Conservation (phyloP, 2,797 vertebrate species). For the Myotis daubentonii region DNA sequence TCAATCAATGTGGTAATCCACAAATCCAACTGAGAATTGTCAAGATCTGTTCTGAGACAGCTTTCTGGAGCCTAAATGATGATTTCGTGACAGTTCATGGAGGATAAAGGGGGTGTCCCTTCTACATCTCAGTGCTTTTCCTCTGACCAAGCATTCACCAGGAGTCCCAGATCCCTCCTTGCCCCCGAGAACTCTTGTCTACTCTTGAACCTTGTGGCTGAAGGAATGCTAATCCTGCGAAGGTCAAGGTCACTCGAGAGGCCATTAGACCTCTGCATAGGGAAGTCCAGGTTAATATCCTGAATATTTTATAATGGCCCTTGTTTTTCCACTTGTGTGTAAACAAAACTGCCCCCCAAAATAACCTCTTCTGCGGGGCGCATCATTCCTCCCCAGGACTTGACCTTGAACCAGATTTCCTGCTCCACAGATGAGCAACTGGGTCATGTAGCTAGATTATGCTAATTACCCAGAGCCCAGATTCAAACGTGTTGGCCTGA, state of each 20-base stretch:
- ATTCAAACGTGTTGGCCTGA: conserved; percentile 43
- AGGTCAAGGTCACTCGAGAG: not conserved
- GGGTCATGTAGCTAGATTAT: not conserved
- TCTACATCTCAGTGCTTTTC: not conserved
- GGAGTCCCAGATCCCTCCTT: not conserved
- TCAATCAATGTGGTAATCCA: not conserved
- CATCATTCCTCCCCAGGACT: not conserved
- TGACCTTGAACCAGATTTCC: conserved; percentile 50
- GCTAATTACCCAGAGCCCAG: not conserved
- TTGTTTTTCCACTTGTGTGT: not conserved
- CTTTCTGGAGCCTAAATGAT: not conserved
- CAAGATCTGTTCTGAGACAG: not conserved
- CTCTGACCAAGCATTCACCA: not conserved
- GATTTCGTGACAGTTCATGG: not conserved
- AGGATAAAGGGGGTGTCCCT: not conserved
- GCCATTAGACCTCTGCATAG: not conserved
- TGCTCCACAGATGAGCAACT: not conserved
- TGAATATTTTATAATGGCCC: not conserved
- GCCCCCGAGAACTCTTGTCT: not conserved
- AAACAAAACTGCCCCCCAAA: not conserved
- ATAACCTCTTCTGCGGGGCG: not conserved
- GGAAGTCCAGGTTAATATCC: not conserved
- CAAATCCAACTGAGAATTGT: not conserved
- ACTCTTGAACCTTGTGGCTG: not conserved
- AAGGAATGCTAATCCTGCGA: not conserved